These are phyloP conservation scores for Clitarchus hookeri DNA, from an alignment of 2,888 invertebrate genomes.

Conservation along the genomic window DNA sequence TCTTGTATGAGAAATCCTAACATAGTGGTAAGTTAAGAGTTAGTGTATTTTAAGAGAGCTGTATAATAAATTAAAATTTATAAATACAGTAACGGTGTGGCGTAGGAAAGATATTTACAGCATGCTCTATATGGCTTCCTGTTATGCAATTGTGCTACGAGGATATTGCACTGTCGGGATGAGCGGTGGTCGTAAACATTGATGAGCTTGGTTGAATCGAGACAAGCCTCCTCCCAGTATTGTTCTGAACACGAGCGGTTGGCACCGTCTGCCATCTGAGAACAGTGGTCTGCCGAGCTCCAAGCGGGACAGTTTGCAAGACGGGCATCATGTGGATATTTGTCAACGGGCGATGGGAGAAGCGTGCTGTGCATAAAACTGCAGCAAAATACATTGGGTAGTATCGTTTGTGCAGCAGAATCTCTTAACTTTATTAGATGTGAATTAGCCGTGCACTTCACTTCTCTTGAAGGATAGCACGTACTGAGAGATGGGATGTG, in stretches of 20 bases:
- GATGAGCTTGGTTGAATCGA: conserved; percentile 8
- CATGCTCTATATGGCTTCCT: not conserved
- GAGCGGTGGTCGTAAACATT: not conserved
- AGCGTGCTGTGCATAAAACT: not conserved
- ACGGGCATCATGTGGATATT: not conserved
- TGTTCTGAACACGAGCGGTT: not conserved
- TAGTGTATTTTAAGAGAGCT: too few relatives aligned
- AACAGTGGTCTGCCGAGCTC: not conserved
- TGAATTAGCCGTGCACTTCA: not conserved
- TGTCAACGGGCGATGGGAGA: not conserved
- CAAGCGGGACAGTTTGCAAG: not conserved
- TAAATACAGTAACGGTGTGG: too few relatives aligned
- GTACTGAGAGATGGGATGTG: too few relatives aligned
- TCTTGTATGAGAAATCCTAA: too few relatives aligned
- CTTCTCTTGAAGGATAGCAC: not conserved
- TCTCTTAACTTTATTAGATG: not conserved
- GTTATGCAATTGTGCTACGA: not conserved
- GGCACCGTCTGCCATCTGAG: not conserved
- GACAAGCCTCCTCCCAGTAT: not conserved
- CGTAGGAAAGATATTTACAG: not conserved
- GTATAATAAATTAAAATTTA: too few relatives aligned
- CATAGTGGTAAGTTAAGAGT: too few relatives aligned
- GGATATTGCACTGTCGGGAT: not conserved
- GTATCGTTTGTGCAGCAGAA: not conserved
- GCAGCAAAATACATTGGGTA: not conserved